Evolutionary conservation across 2,888 invertebrate species (phyloP), one percentile per base, ranked within the genome.

Genomic region (Eretmocerus hayati): DNA sequence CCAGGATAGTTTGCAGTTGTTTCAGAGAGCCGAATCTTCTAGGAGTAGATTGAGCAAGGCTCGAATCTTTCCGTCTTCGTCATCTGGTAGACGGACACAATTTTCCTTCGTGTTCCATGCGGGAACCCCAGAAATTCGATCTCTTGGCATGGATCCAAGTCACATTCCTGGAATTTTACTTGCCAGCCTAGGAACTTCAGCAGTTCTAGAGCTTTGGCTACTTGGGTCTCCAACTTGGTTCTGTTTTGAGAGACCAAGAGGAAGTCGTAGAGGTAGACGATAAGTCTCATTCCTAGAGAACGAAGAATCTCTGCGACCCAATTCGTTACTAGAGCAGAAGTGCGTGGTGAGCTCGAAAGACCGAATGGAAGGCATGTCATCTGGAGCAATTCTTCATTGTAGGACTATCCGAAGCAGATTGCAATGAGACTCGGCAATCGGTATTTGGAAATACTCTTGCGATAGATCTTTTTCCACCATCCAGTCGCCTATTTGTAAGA

Each of bases 291-390:
- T 8, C 50, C 48, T 23, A 26, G 40, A 15, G 44, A 35, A 37
- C 51, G 50, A 48, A 55, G 50, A 50, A 53, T 53, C 19, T 55
- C 46, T 26, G 50, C 48, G 22, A 52, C 42, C 54, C 52, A 54
- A 5, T 54, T 52, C 44, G 47, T 52, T 23, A 54, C 15, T 4
- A 18, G 44, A 15, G 45, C 46, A 13, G 52, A 51, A 9, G 30
- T 41, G 33, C 48, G 30, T 9, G 30, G 30, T 30, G 30, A 8
- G 13, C 8, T 9, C 13, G 30, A 30, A 13, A 30, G 13, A 58
- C 57, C 56, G 59, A 58, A 55, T 59, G 59, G 21, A 35, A 60
- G 47, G 43, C 58, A 52, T 19, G 59, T 57, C 57, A 60, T 56
- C 54, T 58, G 57, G 3, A 54, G 45, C 5, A 61, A 11, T 20